Base-by-base conservation (phyloP, 2,113 vertebrate genomes). In the Anolis sagrei region DNA sequence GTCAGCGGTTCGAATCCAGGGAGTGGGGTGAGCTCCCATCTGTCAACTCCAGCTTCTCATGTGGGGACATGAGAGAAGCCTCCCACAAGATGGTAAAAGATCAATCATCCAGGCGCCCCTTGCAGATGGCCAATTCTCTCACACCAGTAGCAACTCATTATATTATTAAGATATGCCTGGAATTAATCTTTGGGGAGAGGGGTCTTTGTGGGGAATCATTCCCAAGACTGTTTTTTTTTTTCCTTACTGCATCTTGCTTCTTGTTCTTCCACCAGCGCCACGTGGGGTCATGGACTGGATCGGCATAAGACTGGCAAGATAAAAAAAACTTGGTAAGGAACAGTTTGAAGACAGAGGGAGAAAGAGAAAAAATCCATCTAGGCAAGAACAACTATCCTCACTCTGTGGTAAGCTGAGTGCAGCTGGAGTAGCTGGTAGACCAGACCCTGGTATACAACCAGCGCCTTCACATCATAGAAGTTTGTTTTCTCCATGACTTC, bases 181-280 rank as follows among this genome's bases (percentile, higher is more conserved):
- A 73, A 34, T 44, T 23, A 44, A 44, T 44, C 39, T 44, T 44
- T 11, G 44, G 32, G 16, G 7, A 4, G 9, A 32, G 29, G 4
- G 39, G 39, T 44, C 39, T 44, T 44, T 32, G 27, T 27, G 19
- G 11, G 16, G 39, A 62, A 16, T n/a, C 7, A 8, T 27, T 32
- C 29, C 7, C 10, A 21, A 21, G 2, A 4, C 5, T 44, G 39
- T 44, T 44, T 44, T 2, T 10, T 34, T 68, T 32, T 36, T 18
- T 21, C 18, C 68, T 14, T 75, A 95, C 95, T 73, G 85, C 13
- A 68, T 93, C 68, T n/a, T 87, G 25, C 21, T 82, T 74, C 69
- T 93, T 90, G 70, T 94, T 81, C 82, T 90, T 91, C 95, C 95
- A 95, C 95, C 93, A 95, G 74, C 89, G 86, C 95, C 92, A 93